Base-by-base conservation (phyloP, 53 echinoderm and acorn worm species). In the Pentamera pediparva region DNA sequence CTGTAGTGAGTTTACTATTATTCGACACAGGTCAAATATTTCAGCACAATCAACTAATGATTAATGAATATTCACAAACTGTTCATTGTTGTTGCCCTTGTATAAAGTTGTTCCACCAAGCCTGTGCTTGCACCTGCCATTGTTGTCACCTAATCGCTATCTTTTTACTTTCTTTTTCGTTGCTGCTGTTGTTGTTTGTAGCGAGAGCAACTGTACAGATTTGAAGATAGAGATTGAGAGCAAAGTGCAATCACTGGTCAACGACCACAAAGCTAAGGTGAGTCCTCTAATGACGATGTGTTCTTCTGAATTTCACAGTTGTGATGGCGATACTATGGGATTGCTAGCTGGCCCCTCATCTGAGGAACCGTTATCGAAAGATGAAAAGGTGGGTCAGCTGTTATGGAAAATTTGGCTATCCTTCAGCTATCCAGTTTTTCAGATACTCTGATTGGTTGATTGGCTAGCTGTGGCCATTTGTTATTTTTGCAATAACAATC, bases 161-260 rank as follows among this genome's bases (percentile, higher is more conserved):
- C n/a, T n/a, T n/a, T n/a, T n/a, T n/a, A n/a, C n/a, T n/a, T 57
- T 45, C 19, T 61, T 67, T 67, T 39, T 67, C 41, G 40, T 61
- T 67, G 65, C 65, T 38, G 27, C 40, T 65, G 38, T 22, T 45
- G 35, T 36, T 60, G 36, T 81, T 53, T 47, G 30, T 52, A 94
- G 96, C 50, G 96, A 95, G 59, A 91, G 91, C 70, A 95, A 91
- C 85, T 95, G 96, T 61, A 33, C 80, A 20, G 96, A 95, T 69
- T 75, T 95, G 62, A 95, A 95, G 78, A 88, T 91, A 37, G 96
- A 95, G 65, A 95, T 87, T 20, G 96, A 95, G 78, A 76, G 59
- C 61, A 87, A 87, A 67, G 96, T 95, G 18, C 90, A 95, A 72
- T 91, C 96, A 20, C 78, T 91, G 50, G 96, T 95, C 38, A 91